Evolutionary conservation across 2,888 invertebrate genomes (phyloP).

Genomic region (Pheosia tremula): DNA sequence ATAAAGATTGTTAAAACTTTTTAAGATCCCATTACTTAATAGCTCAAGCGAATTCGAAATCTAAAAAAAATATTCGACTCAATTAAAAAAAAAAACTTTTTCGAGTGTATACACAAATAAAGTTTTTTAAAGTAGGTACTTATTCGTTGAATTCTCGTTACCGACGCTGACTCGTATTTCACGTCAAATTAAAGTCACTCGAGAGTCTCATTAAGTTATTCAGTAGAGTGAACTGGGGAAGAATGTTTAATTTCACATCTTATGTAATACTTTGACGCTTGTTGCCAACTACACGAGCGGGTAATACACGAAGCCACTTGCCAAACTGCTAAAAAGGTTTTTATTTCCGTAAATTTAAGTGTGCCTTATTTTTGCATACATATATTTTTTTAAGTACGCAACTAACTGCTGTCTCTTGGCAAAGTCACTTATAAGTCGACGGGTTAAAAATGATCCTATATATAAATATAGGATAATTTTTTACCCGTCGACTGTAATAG

Average conservation of each 20-base stretch:
- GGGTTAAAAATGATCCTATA: no score
- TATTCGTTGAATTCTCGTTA: slow-evolving; percentile 5
- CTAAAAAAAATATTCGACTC: background rate
- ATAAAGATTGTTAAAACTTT: background rate
- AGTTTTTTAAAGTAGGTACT: slow-evolving; percentile 1
- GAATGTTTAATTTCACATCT: slow-evolving; percentile 7
- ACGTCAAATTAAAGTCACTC: slow-evolving; percentile 34
- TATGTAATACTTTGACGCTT: background rate
- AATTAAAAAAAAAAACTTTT: slow-evolving; percentile 4
- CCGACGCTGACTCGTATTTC: slow-evolving; percentile 18
- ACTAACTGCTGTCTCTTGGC: no score
- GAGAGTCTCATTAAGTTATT: slow-evolving; percentile 26
- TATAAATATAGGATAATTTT: no score
- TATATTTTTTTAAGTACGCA: no score
- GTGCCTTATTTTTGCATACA: no score
- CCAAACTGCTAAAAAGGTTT: background rate
- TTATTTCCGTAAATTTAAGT: no score
- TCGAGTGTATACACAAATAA: background rate
- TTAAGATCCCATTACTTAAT: background rate
- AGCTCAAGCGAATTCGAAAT: slow-evolving; percentile 1
- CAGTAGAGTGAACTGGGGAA: slow-evolving; percentile 14
- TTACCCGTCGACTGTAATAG: no score
- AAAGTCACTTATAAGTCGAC: no score
- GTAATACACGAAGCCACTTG: background rate
- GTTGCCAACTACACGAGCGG: background rate